Percentiles rank a stretch among this genome's conserved stretches.
Evolutionary conservation across 1,140 invertebrate genomes (phyloP).

Genomic region (Cotesia vestalis): DNA sequence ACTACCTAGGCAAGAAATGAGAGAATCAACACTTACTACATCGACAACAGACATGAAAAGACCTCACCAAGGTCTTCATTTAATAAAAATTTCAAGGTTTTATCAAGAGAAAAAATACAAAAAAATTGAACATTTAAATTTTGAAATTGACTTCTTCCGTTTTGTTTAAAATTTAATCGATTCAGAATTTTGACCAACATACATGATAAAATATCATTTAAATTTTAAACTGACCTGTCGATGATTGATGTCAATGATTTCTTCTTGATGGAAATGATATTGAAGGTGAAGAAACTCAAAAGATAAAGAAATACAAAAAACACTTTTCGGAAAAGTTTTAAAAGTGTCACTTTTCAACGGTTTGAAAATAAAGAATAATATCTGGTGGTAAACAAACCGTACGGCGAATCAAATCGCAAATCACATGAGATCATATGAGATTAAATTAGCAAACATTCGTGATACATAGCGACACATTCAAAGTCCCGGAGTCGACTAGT

Average conservation of each 20-base stretch:
- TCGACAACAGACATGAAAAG: neutral
- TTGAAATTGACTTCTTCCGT: too few species aligned
- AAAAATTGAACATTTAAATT: too few species aligned
- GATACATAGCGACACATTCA: neutral
- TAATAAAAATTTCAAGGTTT: neutral
- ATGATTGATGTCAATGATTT: too few species aligned
- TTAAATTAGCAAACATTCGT: neutral
- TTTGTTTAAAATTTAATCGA: neutral
- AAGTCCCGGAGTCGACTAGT: conserved; percentile 26
- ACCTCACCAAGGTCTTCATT: conserved; percentile 9
- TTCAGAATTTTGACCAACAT: too few species aligned
- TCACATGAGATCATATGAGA: conserved; percentile 17
- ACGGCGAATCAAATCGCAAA: neutral
- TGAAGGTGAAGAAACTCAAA: too few species aligned
- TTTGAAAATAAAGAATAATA: neutral
- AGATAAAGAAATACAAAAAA: too few species aligned
- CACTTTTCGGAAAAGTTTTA: too few species aligned
- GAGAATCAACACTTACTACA: neutral
- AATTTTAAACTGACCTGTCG: too few species aligned
- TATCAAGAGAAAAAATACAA: neutral
- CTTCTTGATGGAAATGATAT: too few species aligned
- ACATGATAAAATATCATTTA: too few species aligned
- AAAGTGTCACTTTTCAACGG: too few species aligned
- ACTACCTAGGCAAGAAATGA: conserved; percentile 7
- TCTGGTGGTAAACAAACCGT: neutral